Evolutionary conservation across 2,113 vertebrate genomes (phyloP), one percentile per base, ranked within the genome.

Genomic region (Indicator indicator): DNA sequence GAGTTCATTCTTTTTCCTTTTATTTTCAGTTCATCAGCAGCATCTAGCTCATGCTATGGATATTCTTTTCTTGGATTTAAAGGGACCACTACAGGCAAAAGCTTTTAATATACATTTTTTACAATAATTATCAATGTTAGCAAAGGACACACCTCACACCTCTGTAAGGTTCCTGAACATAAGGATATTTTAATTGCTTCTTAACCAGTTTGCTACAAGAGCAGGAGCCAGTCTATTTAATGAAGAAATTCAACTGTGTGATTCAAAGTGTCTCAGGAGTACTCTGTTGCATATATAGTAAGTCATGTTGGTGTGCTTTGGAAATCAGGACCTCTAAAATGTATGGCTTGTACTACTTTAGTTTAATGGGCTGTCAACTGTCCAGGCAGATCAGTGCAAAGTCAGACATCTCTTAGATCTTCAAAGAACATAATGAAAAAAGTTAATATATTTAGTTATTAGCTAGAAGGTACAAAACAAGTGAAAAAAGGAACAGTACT

Each of bases 341-440:
- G 58, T 83, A 86, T 59, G 63, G 28, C 80, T 96, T 94, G 83
- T 95, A 90, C 68, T 84, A n/a, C 81, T 97, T 94, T 58, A 85
- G 62, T 96, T 96, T 97, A 96, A 97, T 97, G 82, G 93, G 73
- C 64, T 98, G 95, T 96, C 95, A 97, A 2, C 62, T 95, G 88
- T 86, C 96, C 92, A 80, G 73, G 64, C 60, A 90, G 64, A 84
- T 87, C 38, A 93, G 89, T 91, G 90, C 79, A 96, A 97, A 95
- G 90, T 73, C 64, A 94, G 79, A 55, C 64, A 40, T 70, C 67
- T 27, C 94, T 98, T 97, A 98, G 96, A 95, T 98, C 95, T 97
- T 97, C 93, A 97, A 97, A 94, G 78, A 71, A 95, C 59, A 64
- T 92, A 95, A 96, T 50, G 55, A 87, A 83, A 94, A 96, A 93